These are phyloP conservation scores for Helarctos malayanus DNA, from an alignment of 2,797 vertebrate species.

Conservation along the genomic window DNA sequence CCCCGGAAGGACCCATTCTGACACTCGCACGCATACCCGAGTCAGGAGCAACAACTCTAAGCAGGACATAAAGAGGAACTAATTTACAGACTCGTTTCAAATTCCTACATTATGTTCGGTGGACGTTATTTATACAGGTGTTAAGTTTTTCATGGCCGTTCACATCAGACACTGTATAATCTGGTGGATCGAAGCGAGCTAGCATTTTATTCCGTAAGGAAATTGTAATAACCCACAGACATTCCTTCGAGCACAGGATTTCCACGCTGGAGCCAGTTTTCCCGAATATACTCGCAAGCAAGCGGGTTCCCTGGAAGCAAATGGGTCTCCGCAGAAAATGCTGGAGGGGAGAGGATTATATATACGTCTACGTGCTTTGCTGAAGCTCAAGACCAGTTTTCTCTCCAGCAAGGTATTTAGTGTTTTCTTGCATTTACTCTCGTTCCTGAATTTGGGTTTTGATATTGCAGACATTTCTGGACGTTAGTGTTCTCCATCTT, in stretches of 20 bases:
- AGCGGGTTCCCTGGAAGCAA: not conserved
- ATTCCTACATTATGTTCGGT: not conserved
- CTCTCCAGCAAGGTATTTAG: not conserved
- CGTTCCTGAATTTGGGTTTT: not conserved
- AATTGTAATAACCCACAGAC: not conserved
- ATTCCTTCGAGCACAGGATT: not conserved
- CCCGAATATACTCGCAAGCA: not conserved
- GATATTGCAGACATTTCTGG: not conserved
- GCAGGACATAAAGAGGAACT: not conserved
- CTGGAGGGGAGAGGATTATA: not conserved
- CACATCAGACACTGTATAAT: not conserved
- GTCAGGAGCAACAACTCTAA: not conserved
- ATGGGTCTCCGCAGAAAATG: not conserved
- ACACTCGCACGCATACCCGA: not conserved
- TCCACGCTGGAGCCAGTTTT: rapidly evolving
- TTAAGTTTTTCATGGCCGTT: not conserved
- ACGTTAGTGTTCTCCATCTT: not conserved
- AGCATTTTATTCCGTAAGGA: not conserved
- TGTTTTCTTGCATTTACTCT: not conserved
- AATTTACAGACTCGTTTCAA: not conserved
- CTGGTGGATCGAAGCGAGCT: not conserved
- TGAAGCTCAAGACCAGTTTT: not conserved
- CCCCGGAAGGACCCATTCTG: rapidly evolving
- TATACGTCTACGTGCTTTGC: not conserved
- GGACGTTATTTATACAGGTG: not conserved